These are phyloP conservation scores for Orthosia gothica DNA, from an alignment of 2,888 invertebrate genomes.

Conservation along the genomic window DNA sequence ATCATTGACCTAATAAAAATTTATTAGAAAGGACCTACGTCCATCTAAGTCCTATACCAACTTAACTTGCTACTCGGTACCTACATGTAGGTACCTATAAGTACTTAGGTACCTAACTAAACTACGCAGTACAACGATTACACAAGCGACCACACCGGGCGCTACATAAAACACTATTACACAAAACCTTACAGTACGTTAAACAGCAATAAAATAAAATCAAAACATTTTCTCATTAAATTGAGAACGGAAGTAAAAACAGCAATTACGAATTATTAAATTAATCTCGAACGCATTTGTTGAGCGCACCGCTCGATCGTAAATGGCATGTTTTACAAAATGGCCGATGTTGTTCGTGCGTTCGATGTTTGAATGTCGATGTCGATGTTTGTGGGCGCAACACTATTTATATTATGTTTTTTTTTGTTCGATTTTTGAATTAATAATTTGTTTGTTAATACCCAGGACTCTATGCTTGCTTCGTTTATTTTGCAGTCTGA, in stretches of 20 bases:
- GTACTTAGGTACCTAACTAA: slow-evolving; percentile 1
- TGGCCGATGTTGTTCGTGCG: slow-evolving; percentile 58
- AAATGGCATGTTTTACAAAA: slow-evolving; percentile 80
- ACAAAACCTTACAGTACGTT: slow-evolving; percentile 63
- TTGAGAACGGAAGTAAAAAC: slow-evolving; percentile 79
- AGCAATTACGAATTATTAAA: slow-evolving; percentile 85
- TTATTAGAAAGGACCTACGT: too few relatives aligned
- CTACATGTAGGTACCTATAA: not conserved
- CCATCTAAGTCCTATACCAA: too few relatives aligned
- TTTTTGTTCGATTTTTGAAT: slow-evolving; percentile 12
- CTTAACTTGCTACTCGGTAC: not conserved
- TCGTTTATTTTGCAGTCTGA: not conserved
- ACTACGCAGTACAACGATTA: slow-evolving; percentile 29
- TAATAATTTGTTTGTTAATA: not conserved
- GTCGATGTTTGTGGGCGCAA: slow-evolving; percentile 49
- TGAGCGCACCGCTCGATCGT: slow-evolving; percentile 75
- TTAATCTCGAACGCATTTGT: slow-evolving; percentile 77
- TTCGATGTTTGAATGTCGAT: slow-evolving; percentile 67
- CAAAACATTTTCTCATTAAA: slow-evolving; percentile 80
- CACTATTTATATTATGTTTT: slow-evolving; percentile 43
- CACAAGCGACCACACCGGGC: slow-evolving; percentile 61
- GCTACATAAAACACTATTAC: slow-evolving; percentile 67
- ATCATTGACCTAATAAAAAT: not conserved
- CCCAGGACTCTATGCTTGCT: not conserved
- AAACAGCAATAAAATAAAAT: slow-evolving; percentile 73